These are phyloP conservation scores for Pachypeltis micranthus DNA, from an alignment of 1,140 invertebrate species.

Conservation along the genomic window DNA sequence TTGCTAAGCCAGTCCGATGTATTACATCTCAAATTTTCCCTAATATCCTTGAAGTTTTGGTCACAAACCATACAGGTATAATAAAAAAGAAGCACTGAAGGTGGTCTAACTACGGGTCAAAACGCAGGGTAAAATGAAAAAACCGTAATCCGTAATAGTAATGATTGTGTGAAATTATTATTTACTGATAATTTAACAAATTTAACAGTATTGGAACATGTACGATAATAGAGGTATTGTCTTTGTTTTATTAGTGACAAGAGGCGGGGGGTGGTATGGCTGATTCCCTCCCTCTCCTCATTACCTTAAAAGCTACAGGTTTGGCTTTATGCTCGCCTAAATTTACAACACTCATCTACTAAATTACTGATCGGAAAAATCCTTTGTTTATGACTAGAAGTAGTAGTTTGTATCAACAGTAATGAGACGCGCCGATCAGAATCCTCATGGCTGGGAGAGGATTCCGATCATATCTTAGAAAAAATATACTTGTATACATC, in stretches of 20 bases:
- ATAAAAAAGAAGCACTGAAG: too few relatives aligned
- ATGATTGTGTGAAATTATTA: background rate
- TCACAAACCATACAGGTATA: too few relatives aligned
- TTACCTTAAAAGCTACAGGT: background rate
- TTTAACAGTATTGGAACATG: background rate
- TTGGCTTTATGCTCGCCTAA: background rate
- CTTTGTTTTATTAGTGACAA: background rate
- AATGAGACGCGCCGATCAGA: background rate
- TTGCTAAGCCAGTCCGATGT: too few relatives aligned
- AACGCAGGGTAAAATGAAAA: too few relatives aligned
- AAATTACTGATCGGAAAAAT: background rate
- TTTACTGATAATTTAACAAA: background rate
- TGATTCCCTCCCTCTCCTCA: background rate
- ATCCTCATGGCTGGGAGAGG: background rate
- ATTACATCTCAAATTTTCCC: too few relatives aligned
- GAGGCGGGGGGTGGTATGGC: background rate
- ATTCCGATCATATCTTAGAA: background rate
- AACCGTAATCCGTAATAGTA: too few relatives aligned
- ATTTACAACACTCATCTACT: background rate
- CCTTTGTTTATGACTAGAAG: too few relatives aligned
- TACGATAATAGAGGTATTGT: background rate
- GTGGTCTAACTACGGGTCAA: too few relatives aligned
- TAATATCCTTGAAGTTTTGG: too few relatives aligned
- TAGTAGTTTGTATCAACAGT: too few relatives aligned
- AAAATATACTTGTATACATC: background rate